Evolutionary conservation across 2,113 vertebrate species (phyloP).

Genomic region (Nothobranchius kuhntae): DNA sequence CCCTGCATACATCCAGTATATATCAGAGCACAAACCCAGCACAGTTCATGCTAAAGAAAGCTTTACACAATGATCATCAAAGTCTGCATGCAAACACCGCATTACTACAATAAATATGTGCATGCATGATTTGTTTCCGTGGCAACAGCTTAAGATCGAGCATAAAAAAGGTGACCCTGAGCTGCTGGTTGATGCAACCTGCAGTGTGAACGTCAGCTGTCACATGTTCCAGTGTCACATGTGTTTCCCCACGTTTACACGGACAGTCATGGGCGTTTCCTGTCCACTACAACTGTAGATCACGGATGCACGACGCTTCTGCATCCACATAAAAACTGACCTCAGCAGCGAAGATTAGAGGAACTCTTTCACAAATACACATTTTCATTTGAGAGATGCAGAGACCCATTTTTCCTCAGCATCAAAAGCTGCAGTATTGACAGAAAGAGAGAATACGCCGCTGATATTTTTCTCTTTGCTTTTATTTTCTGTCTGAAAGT

Average conservation of each 20-base stretch:
- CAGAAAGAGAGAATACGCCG: constrained; percentile 33
- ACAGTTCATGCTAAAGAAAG: too few species aligned
- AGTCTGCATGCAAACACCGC: constrained; percentile 10
- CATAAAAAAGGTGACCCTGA: background rate
- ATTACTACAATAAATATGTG: background rate
- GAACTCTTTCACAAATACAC: constrained; percentile 77
- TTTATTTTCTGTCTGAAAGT: constrained; percentile 43
- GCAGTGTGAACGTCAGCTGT: too few species aligned
- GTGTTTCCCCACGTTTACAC: too few species aligned
- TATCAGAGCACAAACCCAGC: too few species aligned
- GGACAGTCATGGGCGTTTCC: constrained; percentile 1
- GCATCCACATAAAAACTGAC: constrained; percentile 68
- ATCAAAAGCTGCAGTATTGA: constrained; percentile 58
- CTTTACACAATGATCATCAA: background rate
- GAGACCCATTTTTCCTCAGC: constrained; percentile 49
- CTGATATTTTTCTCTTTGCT: constrained; percentile 37
- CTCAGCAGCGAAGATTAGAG: constrained; percentile 78
- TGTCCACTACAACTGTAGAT: constrained; percentile 27
- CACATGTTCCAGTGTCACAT: too few species aligned
- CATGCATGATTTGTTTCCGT: background rate
- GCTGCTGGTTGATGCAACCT: too few species aligned
- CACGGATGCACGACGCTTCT: constrained; percentile 22
- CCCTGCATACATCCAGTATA: too few species aligned
- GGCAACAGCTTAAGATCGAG: constrained; percentile 3
- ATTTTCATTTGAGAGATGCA: constrained; percentile 71